Conservation (phyloP, 23 tunicate genomes). For the Trididemnum clinides region DNA sequence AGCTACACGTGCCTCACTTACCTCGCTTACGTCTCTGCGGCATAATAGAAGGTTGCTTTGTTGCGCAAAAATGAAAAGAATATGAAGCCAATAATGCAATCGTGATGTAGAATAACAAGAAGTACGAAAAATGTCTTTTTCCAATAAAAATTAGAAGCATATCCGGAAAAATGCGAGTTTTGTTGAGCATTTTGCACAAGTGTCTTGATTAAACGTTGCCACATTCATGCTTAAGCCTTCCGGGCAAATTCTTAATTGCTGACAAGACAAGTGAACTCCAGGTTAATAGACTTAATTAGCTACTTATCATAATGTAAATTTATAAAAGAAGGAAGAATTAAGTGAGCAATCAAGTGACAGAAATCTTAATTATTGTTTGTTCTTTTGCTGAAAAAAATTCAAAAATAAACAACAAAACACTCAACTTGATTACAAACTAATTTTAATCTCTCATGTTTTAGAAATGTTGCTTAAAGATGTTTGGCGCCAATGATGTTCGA, state of each 20-base stretch:
- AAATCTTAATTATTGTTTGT: neutral
- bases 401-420: neutral
- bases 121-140: neutral
- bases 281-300: neutral
- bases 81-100: conserved; percentile 35
- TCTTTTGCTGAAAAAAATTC: neutral
- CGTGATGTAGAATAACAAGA: conserved; percentile 11
- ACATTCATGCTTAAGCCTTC: conserved; percentile 44
- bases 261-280: neutral
- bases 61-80: neutral
- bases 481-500: too few species aligned
- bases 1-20: too few species aligned
- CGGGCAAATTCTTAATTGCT: conserved; percentile 42
- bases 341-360: neutral
- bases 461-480: too few species aligned
- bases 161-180: neutral
- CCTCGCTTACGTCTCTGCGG: neutral
- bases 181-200: neutral
- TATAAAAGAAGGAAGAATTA: neutral
- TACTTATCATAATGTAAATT: neutral
- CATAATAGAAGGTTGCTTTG: neutral
- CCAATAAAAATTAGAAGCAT: conserved; percentile 25
- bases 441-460: too few species aligned
- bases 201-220: neutral
- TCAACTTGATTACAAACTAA: too few species aligned